Conservation (phyloP, 2,888 invertebrate species). For the Coelinius sp. region DNA sequence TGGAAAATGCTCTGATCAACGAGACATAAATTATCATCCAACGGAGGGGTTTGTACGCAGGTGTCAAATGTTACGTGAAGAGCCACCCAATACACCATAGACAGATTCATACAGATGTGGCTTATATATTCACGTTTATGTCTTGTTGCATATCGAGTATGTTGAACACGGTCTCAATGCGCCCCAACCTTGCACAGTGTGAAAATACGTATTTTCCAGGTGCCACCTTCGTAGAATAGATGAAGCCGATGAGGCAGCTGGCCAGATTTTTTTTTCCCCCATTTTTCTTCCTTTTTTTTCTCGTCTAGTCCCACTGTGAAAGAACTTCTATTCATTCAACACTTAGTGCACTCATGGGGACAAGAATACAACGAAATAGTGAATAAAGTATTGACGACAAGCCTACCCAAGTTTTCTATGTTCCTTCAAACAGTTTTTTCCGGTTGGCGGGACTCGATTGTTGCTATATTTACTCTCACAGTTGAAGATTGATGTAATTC, state of each 20-base stretch:
- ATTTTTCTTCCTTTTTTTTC: constrained; percentile 22
- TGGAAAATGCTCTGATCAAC: neutral
- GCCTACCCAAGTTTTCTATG: constrained; percentile 34
- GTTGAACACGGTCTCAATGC: neutral
- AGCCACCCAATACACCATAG: neutral
- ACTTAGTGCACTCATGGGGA: constrained; percentile 46
- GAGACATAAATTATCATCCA: constrained; percentile 1
- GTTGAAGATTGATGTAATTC: neutral
- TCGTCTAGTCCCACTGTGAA: constrained; percentile 37
- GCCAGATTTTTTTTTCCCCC: constrained; percentile 33
- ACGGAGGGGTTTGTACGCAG: constrained; percentile 30
- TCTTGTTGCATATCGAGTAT: constrained; percentile 7
- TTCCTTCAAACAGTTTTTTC: constrained; percentile 47
- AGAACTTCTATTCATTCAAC: constrained; percentile 47
- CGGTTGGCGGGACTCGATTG: constrained; percentile 41
- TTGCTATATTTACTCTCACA: constrained; percentile 15
- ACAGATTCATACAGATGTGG: constrained; percentile 44
- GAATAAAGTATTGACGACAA: constrained; percentile 36
- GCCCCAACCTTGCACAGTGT: constrained; percentile 40
- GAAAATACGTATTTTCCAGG: constrained; percentile 49
- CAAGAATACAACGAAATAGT: constrained; percentile 38
- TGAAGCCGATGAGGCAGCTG: constrained; percentile 45
- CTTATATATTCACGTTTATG: constrained; percentile 17
- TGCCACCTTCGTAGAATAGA: constrained; percentile 47
- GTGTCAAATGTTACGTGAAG: constrained; percentile 35